These are phyloP conservation scores for Sander lucioperca DNA, from an alignment of 2,113 vertebrate genomes.

Conservation along the genomic window DNA sequence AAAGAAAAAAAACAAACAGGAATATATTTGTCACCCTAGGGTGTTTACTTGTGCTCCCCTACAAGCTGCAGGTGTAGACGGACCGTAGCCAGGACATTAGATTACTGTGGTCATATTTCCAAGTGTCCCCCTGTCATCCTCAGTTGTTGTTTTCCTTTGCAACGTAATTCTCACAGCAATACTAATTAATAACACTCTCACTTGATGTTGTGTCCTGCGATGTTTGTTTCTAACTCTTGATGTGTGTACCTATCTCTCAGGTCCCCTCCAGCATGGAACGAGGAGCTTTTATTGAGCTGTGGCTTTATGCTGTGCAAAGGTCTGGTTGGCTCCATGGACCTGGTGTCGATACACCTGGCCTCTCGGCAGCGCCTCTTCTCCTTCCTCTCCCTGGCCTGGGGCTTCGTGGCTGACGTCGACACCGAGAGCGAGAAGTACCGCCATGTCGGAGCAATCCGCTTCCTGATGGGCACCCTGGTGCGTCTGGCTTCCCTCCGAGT, in stretches of 20 bases:
- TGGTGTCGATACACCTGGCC: slow-evolving; percentile 87
- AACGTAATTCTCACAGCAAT: neutral
- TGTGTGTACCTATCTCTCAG: slow-evolving; percentile 74
- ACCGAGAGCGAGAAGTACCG: slow-evolving; percentile 95
- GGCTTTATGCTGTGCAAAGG: slow-evolving; percentile 91
- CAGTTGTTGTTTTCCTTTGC: neutral
- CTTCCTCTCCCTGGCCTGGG: slow-evolving; percentile 92
- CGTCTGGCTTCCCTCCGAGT: slow-evolving; percentile 84
- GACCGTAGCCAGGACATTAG: neutral
- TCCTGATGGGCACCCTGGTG: slow-evolving; percentile 91
- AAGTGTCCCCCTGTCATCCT: neutral
- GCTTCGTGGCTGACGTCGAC: slow-evolving; percentile 95
- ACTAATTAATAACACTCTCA: no score
- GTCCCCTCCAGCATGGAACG: slow-evolving; percentile 85
- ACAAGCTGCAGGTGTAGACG: neutral
- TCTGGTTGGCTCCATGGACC: slow-evolving; percentile 87
- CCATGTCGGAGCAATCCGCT: slow-evolving; percentile 89
- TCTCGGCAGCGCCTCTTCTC: slow-evolving; percentile 87
- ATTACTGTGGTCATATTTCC: neutral
- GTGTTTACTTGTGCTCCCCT: neutral
- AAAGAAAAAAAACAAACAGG: neutral
- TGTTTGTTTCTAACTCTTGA: slow-evolving; percentile 1
- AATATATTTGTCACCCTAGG: neutral
- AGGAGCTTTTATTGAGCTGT: slow-evolving; percentile 91
- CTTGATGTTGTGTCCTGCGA: neutral